These are phyloP conservation scores for Leptobrachium ailaonicum DNA, from an alignment of 2,113 vertebrate species.

Conservation along the genomic window DNA sequence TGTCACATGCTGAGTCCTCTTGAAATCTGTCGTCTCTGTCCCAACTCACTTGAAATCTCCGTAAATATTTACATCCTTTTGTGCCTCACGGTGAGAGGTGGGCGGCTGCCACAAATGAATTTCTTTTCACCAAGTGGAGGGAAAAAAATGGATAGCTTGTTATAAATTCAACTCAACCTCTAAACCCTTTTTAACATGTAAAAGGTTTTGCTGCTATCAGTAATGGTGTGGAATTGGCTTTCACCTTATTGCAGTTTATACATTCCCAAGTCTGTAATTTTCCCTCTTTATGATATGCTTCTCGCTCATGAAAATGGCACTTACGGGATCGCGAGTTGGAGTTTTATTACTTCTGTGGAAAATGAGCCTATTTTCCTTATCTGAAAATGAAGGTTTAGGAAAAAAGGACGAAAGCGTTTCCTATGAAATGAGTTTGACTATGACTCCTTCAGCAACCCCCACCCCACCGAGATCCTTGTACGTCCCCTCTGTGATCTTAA, in stretches of 20 bases:
- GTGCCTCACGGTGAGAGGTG: not conserved
- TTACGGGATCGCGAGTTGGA: slow-evolving; percentile 41
- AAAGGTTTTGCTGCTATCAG: slow-evolving; percentile 42
- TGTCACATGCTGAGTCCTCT: too few species aligned
- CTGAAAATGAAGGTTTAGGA: slow-evolving; percentile 41
- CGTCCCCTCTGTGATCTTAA: slow-evolving; percentile 3
- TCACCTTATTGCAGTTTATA: slow-evolving; percentile 48
- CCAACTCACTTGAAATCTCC: not conserved
- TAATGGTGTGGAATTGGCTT: slow-evolving; percentile 50
- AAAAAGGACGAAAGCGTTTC: slow-evolving; percentile 21
- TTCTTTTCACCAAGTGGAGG: slow-evolving; percentile 3
- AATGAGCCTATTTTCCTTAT: slow-evolving; percentile 47
- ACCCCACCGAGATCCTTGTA: not conserved
- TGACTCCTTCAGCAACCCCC: slow-evolving; percentile 3
- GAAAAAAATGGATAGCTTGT: slow-evolving; percentile 18
- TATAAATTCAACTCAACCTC: slow-evolving; percentile 40
- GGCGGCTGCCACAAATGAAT: slow-evolving; percentile 7
- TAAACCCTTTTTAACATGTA: slow-evolving; percentile 48
- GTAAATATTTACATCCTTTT: slow-evolving; percentile 3
- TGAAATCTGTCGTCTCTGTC: too few species aligned
- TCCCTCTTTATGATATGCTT: slow-evolving; percentile 44
- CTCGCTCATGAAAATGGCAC: slow-evolving; percentile 48
- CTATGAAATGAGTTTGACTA: slow-evolving; percentile 32
- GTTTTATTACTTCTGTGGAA: slow-evolving; percentile 45
- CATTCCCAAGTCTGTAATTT: slow-evolving; percentile 47